phyloP scores from a whole-genome alignment of 2,888 invertebrate genomes.

The Brachypalpus laphriformis region DNA sequence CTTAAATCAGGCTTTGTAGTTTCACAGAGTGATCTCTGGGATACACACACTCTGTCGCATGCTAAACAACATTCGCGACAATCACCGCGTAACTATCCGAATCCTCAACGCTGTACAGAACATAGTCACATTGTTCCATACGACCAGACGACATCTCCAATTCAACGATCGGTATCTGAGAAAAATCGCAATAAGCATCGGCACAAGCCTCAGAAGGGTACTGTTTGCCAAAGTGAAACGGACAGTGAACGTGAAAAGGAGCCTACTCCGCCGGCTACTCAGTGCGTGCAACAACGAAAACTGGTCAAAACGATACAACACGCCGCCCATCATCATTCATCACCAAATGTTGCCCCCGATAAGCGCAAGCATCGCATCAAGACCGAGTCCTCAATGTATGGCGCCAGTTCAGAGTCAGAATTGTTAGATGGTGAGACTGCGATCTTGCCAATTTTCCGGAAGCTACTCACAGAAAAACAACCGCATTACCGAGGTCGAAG shows the following conservation, averaged over 20 bases:
- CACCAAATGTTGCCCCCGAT: constrained; percentile 85
- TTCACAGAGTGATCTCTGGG: constrained; percentile 87
- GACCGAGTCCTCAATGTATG: constrained; percentile 85
- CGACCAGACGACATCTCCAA: constrained; percentile 83
- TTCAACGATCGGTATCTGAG: constrained; percentile 87
- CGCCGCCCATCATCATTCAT: constrained; percentile 85
- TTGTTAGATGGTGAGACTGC: constrained; percentile 89
- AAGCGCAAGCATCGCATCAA: constrained; percentile 81
- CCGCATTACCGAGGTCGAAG: constrained; percentile 84
- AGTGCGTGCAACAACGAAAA: constrained; percentile 80
- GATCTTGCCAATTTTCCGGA: constrained; percentile 95
- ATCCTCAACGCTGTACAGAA: constrained; percentile 82
- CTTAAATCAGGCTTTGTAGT: constrained; percentile 85
- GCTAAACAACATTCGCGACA: constrained; percentile 82
- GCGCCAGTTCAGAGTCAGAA: constrained; percentile 92
- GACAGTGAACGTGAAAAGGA: constrained; percentile 83
- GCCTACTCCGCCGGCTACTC: constrained; percentile 79
- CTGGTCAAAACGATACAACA: constrained; percentile 80
- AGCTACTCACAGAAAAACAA: constrained; percentile 93
- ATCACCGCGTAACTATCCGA: constrained; percentile 82
- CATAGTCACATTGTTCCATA: constrained; percentile 82
- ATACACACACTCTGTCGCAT: constrained; percentile 86
- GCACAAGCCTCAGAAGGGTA: constrained; percentile 84
- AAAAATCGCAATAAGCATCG: constrained; percentile 85
- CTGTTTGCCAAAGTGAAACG: constrained; percentile 84